A percentile compares a stretch with the other conserved stretches of the same genome.
phyloP scores from a whole-genome alignment of 2,113 vertebrate species.

The Daboia siamensis region DNA sequence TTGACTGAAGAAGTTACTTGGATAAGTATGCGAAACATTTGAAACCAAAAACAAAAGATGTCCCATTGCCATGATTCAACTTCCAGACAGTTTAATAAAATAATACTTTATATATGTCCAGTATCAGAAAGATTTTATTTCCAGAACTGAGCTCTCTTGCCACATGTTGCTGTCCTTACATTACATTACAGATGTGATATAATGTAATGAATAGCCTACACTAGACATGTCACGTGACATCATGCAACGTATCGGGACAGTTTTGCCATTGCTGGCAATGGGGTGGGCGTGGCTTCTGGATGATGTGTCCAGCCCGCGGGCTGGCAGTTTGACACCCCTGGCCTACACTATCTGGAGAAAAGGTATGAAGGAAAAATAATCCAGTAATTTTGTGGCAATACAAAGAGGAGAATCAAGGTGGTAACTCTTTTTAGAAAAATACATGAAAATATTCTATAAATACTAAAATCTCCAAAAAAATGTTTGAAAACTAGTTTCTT shows the following conservation, averaged over 20 bases:
- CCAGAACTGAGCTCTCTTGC: not conserved
- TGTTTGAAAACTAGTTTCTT: not conserved
- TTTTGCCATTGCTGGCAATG: too few relatives aligned
- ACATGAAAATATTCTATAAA: not conserved
- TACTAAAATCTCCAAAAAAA: not conserved
- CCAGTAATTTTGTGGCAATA: not conserved
- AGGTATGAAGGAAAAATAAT: not conserved
- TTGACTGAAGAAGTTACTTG: not conserved
- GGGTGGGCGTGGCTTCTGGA: too few relatives aligned
- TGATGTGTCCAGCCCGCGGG: too few relatives aligned
- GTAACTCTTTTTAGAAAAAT: not conserved
- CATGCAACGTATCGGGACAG: too few relatives aligned
- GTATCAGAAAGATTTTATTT: not conserved
- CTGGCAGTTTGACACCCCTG: too few relatives aligned
- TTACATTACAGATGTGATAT: not conserved
- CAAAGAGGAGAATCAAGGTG: not conserved
- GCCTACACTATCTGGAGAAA: not conserved
- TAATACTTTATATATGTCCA: not conserved
- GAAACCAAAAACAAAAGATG: not conserved
- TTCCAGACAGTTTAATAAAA: not conserved
- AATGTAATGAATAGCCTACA: slow-evolving; percentile 2
- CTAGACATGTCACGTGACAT: too few relatives aligned
- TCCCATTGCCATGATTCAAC: not conserved
- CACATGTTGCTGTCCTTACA: slow-evolving; percentile 12
- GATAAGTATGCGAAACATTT: not conserved